Base-by-base conservation (phyloP, 2,797 vertebrate species). In the Muscicapa striata region DNA sequence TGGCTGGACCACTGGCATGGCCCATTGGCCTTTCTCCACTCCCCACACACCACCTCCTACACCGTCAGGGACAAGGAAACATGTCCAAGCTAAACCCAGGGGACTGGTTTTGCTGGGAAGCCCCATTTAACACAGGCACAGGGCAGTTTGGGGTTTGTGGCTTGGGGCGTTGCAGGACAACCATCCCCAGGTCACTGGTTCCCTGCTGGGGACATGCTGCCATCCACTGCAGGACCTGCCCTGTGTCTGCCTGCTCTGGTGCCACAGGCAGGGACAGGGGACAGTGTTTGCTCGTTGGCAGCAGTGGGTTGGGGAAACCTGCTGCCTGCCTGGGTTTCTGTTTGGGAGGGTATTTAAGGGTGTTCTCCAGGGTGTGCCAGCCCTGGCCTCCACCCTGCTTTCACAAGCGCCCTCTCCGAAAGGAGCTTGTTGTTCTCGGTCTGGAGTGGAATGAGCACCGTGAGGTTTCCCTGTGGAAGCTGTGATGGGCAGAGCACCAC, bases 301-400 rank as follows among this genome's bases (percentile, higher is more conserved):
- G 88, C 70, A 20, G n/a, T 0, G 1, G 61, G n/a, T 27, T 1
- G 1, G 87, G 90, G 87, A 92, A 82, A 90, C 81, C 73, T 81
- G 55, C 48, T 1, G 23, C 72, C 46, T 86, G 85, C 27, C 67
- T 83, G n/a, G 40, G 96, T 97, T 97, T 97, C 96, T 97, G 95
- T 96, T 95, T 95, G 80, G 86, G 80, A 96, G 91, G 90, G 70
- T 74, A 91, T 91, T 95, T 93, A 89, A 82, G 84, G 74, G 64
- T 93, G 86, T 94, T 96, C 78, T 96, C 90, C 86, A 86, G 94
- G 93, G 92, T 91, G 94, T 95, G 96, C 80, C 89, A 86, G 32
- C 68, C 79, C 64, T 45, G 40, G 84, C 80, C 96, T 96, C 86
- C 95, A 94, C 85, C 77, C 94, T 91, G 94, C 90, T 96, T 97